Percentiles rank a stretch among this genome's conserved stretches.
These are phyloP conservation scores for Hepsetus odoe DNA, from an alignment of 2,113 vertebrate species.

Conservation along the genomic window DNA sequence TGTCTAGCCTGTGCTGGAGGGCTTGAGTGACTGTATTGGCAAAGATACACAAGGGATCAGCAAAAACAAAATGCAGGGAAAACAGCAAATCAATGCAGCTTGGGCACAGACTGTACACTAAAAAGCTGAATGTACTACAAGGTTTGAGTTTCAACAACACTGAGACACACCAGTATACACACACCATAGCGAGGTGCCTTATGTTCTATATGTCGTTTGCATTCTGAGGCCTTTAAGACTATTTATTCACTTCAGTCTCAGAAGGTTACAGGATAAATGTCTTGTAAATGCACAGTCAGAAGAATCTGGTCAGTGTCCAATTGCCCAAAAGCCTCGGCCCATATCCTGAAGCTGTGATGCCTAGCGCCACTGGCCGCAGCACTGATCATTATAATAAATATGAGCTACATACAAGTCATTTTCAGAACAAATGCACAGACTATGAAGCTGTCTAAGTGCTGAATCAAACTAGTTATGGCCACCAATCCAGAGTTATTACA, in stretches of 20 bases:
- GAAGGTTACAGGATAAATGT: background rate
- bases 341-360: background rate
- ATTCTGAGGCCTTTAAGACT: too few species aligned
- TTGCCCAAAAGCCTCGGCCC: background rate
- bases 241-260: background rate
- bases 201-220: background rate
- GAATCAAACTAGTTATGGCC: background rate
- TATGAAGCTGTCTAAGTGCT: background rate
- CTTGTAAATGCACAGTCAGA: background rate
- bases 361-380: background rate
- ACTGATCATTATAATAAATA: too few species aligned
- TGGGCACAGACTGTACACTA: slow-evolving; percentile 20
- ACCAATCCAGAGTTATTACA: background rate
- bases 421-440: background rate
- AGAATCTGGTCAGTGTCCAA: background rate
- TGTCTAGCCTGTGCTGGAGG: slow-evolving; percentile 44
- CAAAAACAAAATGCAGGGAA: slow-evolving; percentile 66
- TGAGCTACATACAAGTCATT: background rate
- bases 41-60: slow-evolving; percentile 67
- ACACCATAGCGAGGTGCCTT: background rate
- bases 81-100: background rate
- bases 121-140: slow-evolving; percentile 7
- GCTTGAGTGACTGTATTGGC: slow-evolving; percentile 55
- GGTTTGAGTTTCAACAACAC: background rate
- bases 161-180: background rate